A percentile compares a stretch with the other conserved stretches of the same genome.
Evolutionary conservation across 2,113 vertebrate species (phyloP).

Genomic region (Hyperoodon ampullatus): DNA sequence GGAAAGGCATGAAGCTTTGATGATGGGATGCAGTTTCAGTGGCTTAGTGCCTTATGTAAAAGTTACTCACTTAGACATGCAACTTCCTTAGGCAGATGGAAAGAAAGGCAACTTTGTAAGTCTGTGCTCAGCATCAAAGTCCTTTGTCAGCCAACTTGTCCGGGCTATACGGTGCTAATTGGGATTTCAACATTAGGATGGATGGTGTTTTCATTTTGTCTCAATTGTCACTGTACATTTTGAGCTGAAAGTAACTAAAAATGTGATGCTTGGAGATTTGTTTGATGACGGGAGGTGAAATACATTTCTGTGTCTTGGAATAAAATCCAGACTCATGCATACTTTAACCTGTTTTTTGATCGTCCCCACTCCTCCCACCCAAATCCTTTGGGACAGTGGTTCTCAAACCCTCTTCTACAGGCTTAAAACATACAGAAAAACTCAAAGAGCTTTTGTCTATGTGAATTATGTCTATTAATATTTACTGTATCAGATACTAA

Average conservation of each 20-base stretch:
- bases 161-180: not conserved
- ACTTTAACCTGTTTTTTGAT: not conserved
- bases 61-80: not conserved
- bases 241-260: not conserved
- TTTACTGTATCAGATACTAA: not conserved
- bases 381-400: not conserved
- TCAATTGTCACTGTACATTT: not conserved
- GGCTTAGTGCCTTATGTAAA: not conserved
- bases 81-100: not conserved
- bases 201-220: not conserved
- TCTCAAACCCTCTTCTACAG: not conserved
- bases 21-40: too few relatives aligned
- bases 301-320: not conserved
- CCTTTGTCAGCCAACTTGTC: not conserved
- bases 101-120: not conserved
- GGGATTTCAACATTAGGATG: not conserved
- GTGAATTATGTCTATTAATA: not conserved
- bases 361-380: accelerated
- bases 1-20: not conserved
- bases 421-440: too few relatives aligned
- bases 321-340: not conserved
- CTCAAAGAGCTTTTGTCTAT: not conserved
- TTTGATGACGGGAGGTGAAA: not conserved
- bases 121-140: not conserved
- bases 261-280: not conserved